phyloP scores from a whole-genome alignment of 2,888 invertebrate species.

The Neoitamus cyanurus region DNA sequence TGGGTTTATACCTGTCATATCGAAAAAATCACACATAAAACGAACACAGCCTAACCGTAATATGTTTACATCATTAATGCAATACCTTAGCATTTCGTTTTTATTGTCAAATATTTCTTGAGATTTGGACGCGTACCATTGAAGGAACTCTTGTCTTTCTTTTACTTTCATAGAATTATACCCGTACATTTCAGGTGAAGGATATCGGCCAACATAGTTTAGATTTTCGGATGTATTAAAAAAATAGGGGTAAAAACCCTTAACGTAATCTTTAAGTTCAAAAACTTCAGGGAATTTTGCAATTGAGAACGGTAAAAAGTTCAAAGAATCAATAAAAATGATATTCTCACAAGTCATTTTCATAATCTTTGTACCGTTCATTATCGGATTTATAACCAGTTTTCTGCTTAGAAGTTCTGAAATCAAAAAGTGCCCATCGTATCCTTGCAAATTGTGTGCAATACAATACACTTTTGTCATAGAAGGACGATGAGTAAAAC shows the following conservation, averaged over 20 bases:
- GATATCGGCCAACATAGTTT: slow-evolving; percentile 29
- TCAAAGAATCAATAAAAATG: slow-evolving; percentile 30
- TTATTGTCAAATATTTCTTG: slow-evolving; percentile 24
- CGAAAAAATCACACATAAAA: slow-evolving; percentile 26
- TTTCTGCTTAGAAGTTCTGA: slow-evolving; percentile 31
- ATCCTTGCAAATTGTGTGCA: slow-evolving; percentile 40
- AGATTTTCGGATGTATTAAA: slow-evolving; percentile 36
- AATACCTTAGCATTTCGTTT: slow-evolving; percentile 29
- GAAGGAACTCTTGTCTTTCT: slow-evolving; percentile 8
- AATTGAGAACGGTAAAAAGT: slow-evolving; percentile 28
- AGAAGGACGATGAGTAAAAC: background rate
- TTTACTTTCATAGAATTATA: slow-evolving; percentile 18
- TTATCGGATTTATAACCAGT: slow-evolving; percentile 29
- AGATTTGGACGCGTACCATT: slow-evolving; percentile 23
- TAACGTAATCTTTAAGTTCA: slow-evolving; percentile 14
- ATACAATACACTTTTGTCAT: background rate
- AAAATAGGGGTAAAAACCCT: slow-evolving; percentile 36
- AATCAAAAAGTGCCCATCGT: slow-evolving; percentile 31
- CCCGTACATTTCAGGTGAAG: slow-evolving; percentile 21
- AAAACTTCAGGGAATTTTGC: slow-evolving; percentile 40
- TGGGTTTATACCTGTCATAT: background rate
- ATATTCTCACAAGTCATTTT: slow-evolving; percentile 35
- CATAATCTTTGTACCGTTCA: slow-evolving; percentile 34
- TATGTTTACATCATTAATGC: slow-evolving; percentile 32
- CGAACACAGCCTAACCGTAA: slow-evolving; percentile 33